Evolutionary conservation across 2,113 vertebrate genomes (phyloP).

Genomic region (Leucopsar rothschildi): DNA sequence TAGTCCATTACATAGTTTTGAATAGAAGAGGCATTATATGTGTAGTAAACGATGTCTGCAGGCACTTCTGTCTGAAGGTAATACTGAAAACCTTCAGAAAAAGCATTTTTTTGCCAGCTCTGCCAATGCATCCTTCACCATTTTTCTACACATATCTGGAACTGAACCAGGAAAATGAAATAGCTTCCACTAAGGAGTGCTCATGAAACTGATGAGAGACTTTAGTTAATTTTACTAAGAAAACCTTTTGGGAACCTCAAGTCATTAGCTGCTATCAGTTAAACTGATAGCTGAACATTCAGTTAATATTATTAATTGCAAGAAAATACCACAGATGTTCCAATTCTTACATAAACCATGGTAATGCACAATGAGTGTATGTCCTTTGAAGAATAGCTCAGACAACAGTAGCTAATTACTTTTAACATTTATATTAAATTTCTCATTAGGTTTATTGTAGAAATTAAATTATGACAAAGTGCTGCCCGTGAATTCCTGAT

Average conservation of each 20-base stretch:
- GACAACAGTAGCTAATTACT: conserved; percentile 43
- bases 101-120: background rate
- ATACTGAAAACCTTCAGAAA: background rate
- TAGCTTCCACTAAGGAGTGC: background rate
- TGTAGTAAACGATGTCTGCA: background rate
- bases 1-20: background rate
- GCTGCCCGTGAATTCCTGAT: conserved; percentile 58
- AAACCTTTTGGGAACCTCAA: conserved; percentile 33
- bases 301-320: conserved; percentile 64
- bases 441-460: conserved; percentile 63
- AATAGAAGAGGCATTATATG: background rate
- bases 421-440: conserved; percentile 56
- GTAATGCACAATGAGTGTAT: background rate
- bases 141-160: background rate
- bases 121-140: background rate
- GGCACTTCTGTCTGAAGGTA: background rate
- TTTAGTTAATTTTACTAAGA: conserved; percentile 49
- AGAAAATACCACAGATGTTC: background rate
- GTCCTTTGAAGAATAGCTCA: conserved; percentile 34
- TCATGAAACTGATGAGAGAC: background rate
- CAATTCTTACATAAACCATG: background rate
- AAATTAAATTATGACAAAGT: conserved; percentile 62
- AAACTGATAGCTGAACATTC: conserved; percentile 58
- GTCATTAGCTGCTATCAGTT: conserved; percentile 37
- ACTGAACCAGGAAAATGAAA: background rate